These are phyloP conservation scores for Todiramphus chloris DNA, from an alignment of 2,113 vertebrate genomes.

Conservation along the genomic window DNA sequence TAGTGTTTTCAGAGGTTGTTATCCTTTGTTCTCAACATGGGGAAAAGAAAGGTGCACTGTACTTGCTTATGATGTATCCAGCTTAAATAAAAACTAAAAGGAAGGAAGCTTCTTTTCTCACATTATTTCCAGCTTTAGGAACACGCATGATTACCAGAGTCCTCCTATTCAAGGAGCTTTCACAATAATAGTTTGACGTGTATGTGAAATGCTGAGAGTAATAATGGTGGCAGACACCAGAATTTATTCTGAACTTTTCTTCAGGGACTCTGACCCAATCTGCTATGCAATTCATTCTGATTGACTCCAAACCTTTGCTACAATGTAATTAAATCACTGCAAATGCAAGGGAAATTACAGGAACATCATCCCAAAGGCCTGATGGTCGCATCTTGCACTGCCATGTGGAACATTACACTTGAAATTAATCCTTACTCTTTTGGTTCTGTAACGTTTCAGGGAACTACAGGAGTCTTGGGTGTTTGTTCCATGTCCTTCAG, in stretches of 20 bases:
- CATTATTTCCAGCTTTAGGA: background rate
- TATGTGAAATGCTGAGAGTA: slow-evolving; percentile 55
- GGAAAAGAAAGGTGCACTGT: background rate
- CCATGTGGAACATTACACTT: slow-evolving; percentile 3
- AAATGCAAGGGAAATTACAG: slow-evolving; percentile 33
- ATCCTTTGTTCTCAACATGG: slow-evolving; percentile 48
- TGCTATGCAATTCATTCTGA: slow-evolving; percentile 3
- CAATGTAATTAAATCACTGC: slow-evolving; percentile 18
- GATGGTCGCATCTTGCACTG: slow-evolving; percentile 20
- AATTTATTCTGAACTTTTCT: slow-evolving; percentile 43
- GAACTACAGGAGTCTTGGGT: background rate
- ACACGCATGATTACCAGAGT: background rate
- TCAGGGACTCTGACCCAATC: slow-evolving; percentile 15
- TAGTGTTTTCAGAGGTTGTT: background rate
- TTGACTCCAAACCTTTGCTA: slow-evolving; percentile 14
- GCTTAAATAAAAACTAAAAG: background rate
- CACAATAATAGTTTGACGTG: background rate
- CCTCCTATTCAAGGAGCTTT: background rate
- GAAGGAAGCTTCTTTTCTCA: background rate
- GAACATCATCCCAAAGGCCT: background rate
- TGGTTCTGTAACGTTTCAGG: background rate
- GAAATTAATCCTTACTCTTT: slow-evolving; percentile 6
- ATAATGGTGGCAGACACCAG: slow-evolving; percentile 31
- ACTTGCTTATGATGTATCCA: background rate
- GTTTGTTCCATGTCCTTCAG: background rate